Conservation (phyloP, 2,888 invertebrate species). For the Halocaridina rubra region DNA sequence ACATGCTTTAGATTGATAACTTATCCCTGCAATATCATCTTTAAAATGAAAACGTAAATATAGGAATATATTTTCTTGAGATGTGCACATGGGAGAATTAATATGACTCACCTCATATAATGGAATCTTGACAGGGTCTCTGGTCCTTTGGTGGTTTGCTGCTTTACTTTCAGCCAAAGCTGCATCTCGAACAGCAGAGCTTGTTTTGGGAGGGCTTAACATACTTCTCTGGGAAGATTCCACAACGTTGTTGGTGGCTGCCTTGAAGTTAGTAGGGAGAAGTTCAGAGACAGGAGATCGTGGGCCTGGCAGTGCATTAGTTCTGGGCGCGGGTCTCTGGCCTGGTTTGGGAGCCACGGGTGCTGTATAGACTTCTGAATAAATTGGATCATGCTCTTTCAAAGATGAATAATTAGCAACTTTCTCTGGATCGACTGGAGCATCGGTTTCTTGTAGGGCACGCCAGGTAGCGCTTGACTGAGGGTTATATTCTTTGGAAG, state of each 20-base stretch:
- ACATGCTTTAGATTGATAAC: no score
- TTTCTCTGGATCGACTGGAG: slow-evolving; percentile 49
- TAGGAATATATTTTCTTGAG: no score
- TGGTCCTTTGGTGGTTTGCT: slow-evolving; percentile 15
- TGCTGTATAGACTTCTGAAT: slow-evolving; percentile 60
- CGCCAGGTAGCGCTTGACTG: slow-evolving; percentile 60
- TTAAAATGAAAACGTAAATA: no score
- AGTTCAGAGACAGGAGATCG: slow-evolving; percentile 55
- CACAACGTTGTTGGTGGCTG: neutral
- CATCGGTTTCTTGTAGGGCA: slow-evolving; percentile 60
- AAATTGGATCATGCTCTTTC: slow-evolving; percentile 61
- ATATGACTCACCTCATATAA: slow-evolving; percentile 61
- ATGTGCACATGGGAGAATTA: no score
- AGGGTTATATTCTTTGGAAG: slow-evolving; percentile 63
- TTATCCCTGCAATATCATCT: no score
- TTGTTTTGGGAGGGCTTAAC: slow-evolving; percentile 24
- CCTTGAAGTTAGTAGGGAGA: slow-evolving; percentile 27
- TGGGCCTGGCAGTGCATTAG: slow-evolving; percentile 40
- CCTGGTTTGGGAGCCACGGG: slow-evolving; percentile 42
- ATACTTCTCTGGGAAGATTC: neutral
- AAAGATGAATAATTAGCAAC: slow-evolving; percentile 41
- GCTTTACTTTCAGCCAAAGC: slow-evolving; percentile 52
- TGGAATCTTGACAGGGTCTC: slow-evolving; percentile 46
- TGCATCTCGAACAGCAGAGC: slow-evolving; percentile 55
- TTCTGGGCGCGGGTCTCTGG: slow-evolving; percentile 35